Evolutionary conservation across 2,797 vertebrate species (phyloP).

Genomic region (Fringilla coelebs): DNA sequence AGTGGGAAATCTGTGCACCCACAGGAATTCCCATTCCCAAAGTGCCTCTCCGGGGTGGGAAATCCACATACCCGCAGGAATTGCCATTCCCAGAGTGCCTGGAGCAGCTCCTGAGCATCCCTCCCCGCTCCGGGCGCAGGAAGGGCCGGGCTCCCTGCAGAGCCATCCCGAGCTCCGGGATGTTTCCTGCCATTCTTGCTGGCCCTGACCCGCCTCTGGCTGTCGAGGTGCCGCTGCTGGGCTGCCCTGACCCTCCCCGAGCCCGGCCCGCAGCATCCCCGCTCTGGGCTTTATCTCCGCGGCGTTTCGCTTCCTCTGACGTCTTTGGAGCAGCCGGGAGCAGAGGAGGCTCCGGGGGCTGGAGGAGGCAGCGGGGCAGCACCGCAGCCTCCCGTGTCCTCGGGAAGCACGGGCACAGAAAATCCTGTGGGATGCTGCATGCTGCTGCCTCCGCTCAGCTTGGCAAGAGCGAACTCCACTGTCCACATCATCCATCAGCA

Average conservation of each 20-base stretch:
- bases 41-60: no score
- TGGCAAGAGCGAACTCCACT: not conserved
- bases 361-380: not conserved
- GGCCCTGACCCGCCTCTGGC: conserved; percentile 42
- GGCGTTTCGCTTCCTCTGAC: conserved; percentile 65
- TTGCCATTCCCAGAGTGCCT: not conserved
- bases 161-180: not conserved
- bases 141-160: not conserved
- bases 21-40: not conserved
- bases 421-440: not conserved
- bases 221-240: not conserved
- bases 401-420: not conserved
- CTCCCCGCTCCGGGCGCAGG: not conserved
- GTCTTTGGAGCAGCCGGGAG: not conserved
- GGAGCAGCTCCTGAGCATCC: conserved; percentile 23
- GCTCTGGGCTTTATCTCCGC: conserved; percentile 8
- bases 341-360: conserved; percentile 45
- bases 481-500: not conserved
- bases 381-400: not conserved
- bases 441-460: not conserved
- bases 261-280: not conserved
- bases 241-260: not conserved
- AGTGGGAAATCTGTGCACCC: not conserved
- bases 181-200: conserved; percentile 71
- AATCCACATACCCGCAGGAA: no score